Conservation (phyloP, 2,797 vertebrate genomes). For the Mallotus villosus region DNA sequence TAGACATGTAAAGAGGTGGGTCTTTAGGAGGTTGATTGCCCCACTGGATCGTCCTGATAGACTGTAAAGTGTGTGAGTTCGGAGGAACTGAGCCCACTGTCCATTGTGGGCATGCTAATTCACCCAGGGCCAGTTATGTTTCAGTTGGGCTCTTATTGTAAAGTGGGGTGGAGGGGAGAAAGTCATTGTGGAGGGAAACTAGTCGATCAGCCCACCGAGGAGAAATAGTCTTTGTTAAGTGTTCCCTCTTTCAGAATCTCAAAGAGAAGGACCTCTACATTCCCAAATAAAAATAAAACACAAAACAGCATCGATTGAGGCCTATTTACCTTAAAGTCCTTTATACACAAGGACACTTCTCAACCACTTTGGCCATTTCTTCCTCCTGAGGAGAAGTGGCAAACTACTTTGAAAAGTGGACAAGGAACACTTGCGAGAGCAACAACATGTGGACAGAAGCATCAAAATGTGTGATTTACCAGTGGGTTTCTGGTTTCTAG, state of each 20-base stretch:
- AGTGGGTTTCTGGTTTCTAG: not conserved
- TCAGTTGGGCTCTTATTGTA: conserved; percentile 62
- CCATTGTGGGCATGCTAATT: conserved; percentile 77
- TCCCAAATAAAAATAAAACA: conserved; percentile 58
- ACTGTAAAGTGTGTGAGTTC: conserved; percentile 74
- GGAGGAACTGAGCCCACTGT: conserved; percentile 57
- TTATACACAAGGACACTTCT: conserved; percentile 57
- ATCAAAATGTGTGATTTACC: conserved; percentile 3
- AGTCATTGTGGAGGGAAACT: conserved; percentile 73
- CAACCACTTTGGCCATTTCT: conserved; percentile 38
- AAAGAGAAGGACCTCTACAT: conserved; percentile 54
- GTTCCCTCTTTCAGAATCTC: conserved; percentile 68
- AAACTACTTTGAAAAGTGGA: conserved; percentile 50
- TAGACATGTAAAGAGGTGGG: conserved; percentile 82
- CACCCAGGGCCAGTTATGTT: conserved; percentile 61
- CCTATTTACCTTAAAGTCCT: conserved; percentile 60
- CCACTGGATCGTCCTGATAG: conserved; percentile 62
- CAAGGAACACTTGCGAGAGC: conserved; percentile 58
- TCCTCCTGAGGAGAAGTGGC: conserved; percentile 54
- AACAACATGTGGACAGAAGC: conserved; percentile 28
- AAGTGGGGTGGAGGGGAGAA: conserved; percentile 34
- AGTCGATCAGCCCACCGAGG: conserved; percentile 68
- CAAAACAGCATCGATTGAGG: conserved; percentile 40
- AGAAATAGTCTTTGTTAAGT: conserved; percentile 73
- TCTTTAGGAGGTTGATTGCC: conserved; percentile 68